phyloP scores from a whole-genome alignment of 2,797 vertebrate genomes.

The Sebastolobus altivelis region DNA sequence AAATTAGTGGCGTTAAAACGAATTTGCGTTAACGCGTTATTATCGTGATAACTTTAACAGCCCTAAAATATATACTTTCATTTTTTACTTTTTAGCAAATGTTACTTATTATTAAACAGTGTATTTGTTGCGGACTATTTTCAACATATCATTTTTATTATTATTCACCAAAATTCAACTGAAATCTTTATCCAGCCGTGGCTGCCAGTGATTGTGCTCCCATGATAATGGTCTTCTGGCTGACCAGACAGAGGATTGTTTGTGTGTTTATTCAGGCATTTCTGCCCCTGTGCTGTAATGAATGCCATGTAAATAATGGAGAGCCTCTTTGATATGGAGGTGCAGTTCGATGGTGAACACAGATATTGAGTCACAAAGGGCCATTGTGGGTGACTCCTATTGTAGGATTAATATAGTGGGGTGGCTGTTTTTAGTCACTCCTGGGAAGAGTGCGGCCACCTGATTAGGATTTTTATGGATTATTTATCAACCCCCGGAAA shows the following conservation, averaged over 20 bases:
- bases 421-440: slow-evolving; percentile 22
- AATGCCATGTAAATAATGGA: slow-evolving; percentile 55
- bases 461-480: slow-evolving; percentile 52
- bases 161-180: slow-evolving; percentile 12
- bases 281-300: slow-evolving; percentile 47
- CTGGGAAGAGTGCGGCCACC: slow-evolving; percentile 35
- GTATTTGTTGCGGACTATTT: background rate
- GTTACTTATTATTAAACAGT: background rate
- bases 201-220: slow-evolving; percentile 38
- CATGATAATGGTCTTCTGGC: slow-evolving; percentile 47
- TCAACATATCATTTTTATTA: slow-evolving; percentile 3
- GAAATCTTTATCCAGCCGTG: slow-evolving; percentile 13
- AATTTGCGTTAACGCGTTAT: too few relatives aligned
- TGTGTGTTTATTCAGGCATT: slow-evolving; percentile 63
- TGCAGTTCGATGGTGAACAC: slow-evolving; percentile 33
- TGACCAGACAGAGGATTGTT: slow-evolving; percentile 38
- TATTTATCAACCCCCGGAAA: slow-evolving; percentile 24
- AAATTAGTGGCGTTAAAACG: too few relatives aligned
- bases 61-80: background rate
- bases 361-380: slow-evolving; percentile 51
- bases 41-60: too few relatives aligned
- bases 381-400: slow-evolving; percentile 43
- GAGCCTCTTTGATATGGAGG: slow-evolving; percentile 51
- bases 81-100: background rate
- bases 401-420: slow-evolving; percentile 35